Percentiles rank a stretch among this genome's conserved stretches.
Evolutionary conservation across 2,797 vertebrate genomes (phyloP).

Genomic region (Acomys russatus): DNA sequence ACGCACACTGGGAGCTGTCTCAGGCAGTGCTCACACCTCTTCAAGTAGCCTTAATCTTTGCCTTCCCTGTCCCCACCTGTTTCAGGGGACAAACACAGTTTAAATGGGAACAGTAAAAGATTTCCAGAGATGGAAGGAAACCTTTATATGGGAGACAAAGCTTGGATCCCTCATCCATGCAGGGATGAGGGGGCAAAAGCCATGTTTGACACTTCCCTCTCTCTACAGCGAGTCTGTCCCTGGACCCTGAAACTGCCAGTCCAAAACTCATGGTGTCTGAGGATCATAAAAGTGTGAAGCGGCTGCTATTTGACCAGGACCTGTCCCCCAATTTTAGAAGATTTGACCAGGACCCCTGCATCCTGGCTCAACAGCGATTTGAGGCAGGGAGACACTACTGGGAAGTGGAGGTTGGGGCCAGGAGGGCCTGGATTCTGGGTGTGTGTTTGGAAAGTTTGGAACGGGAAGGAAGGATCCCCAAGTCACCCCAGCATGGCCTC

Average conservation of each 20-base stretch:
- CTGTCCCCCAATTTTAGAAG: constrained; percentile 81
- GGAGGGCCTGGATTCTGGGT: constrained; percentile 92
- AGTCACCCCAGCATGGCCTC: neutral
- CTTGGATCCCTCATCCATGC: accelerated
- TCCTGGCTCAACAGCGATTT: constrained; percentile 89
- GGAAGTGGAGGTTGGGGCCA: constrained; percentile 90
- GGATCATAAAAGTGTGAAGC: constrained; percentile 87
- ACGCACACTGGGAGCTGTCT: neutral
- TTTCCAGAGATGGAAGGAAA: neutral
- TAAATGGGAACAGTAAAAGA: neutral
- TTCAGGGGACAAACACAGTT: neutral
- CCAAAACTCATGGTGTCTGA: constrained; percentile 89
- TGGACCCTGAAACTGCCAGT: constrained; percentile 88
- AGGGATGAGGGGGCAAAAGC: accelerated
- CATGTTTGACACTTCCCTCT: neutral
- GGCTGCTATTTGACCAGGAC: constrained; percentile 82
- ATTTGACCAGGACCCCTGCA: constrained; percentile 89
- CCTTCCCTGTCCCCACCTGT: neutral
- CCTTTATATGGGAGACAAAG: too few relatives aligned
- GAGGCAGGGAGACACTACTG: constrained; percentile 90
- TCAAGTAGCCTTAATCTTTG: too few relatives aligned
- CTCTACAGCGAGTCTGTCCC: constrained; percentile 70
- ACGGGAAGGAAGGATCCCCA: constrained; percentile 80
- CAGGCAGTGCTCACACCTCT: neutral
- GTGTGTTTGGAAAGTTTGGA: constrained; percentile 88